Evolutionary conservation across 2,113 vertebrate species (phyloP).

Genomic region (Anoplopoma fimbria): DNA sequence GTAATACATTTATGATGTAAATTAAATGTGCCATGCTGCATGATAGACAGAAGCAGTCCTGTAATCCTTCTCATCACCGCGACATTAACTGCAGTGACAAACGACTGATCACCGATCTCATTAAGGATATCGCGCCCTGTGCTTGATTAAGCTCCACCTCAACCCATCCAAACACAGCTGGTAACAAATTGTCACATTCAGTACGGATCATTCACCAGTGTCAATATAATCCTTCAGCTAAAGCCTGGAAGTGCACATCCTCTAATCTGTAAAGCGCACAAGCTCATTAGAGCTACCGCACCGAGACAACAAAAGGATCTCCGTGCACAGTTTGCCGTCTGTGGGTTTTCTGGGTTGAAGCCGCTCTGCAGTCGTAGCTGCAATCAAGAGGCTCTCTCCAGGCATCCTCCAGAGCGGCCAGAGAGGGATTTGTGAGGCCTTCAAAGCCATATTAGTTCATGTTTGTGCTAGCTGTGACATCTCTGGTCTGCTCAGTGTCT

Average conservation of each 20-base stretch:
- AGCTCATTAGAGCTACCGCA: slow-evolving; percentile 51
- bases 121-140: slow-evolving; percentile 5
- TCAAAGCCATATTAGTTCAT: slow-evolving; percentile 82
- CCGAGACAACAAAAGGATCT: slow-evolving; percentile 38
- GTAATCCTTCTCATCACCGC: neutral
- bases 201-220: slow-evolving; percentile 28
- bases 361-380: neutral
- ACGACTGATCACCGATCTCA: slow-evolving; percentile 27
- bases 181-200: slow-evolving; percentile 33
- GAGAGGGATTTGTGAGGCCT: slow-evolving; percentile 37
- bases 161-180: slow-evolving; percentile 33
- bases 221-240: slow-evolving; percentile 41
- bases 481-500: slow-evolving; percentile 71
- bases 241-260: slow-evolving; percentile 23
- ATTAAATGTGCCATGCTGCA: neutral
- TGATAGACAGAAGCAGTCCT: neutral
- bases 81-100: neutral
- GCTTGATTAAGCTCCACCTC: slow-evolving; percentile 11
- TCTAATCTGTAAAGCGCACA: slow-evolving; percentile 52
- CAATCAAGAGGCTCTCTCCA: slow-evolving; percentile 31
- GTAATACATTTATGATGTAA: neutral
- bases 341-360: slow-evolving; percentile 18
- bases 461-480: slow-evolving; percentile 74
- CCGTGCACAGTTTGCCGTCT: neutral
- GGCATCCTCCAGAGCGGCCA: slow-evolving; percentile 12